phyloP scores from a whole-genome alignment of 2,888 invertebrate species.

The Thysanoteuthis rhombus region DNA sequence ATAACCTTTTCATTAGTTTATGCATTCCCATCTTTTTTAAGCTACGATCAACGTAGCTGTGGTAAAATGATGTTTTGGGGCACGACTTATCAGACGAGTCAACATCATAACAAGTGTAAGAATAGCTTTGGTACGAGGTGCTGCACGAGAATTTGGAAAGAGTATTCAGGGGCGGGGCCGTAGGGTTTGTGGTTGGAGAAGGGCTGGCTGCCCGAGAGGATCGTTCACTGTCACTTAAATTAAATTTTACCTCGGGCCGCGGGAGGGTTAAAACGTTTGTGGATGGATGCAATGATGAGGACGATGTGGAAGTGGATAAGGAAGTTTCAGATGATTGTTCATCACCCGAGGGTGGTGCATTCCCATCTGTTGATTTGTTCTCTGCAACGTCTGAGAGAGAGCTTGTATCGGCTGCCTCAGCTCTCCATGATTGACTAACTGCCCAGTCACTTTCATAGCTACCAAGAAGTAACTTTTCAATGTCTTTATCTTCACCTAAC shows the following conservation, averaged over 20 bases:
- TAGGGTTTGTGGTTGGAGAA: slow-evolving; percentile 36
- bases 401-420: not conserved
- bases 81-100: slow-evolving; percentile 59
- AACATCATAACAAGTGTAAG: slow-evolving; percentile 48
- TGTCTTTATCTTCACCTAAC: slow-evolving; percentile 46
- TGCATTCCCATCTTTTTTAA: slow-evolving; percentile 84
- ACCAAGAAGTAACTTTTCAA: slow-evolving; percentile 34
- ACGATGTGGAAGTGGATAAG: not conserved
- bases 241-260: not conserved
- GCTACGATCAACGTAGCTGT: slow-evolving; percentile 86
- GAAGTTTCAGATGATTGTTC: slow-evolving; percentile 28
- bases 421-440: not conserved
- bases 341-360: slow-evolving; percentile 40
- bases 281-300: not conserved
- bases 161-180: slow-evolving; percentile 46
- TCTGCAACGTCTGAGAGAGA: not conserved
- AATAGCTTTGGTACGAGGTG: slow-evolving; percentile 37
- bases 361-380: slow-evolving; percentile 38
- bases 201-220: slow-evolving; percentile 48
- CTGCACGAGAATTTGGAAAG: slow-evolving; percentile 40
- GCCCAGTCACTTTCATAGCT: not conserved
- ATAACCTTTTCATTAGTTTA: slow-evolving; percentile 83
- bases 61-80: slow-evolving; percentile 57
- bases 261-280: not conserved
- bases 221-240: slow-evolving; percentile 40